Conservation (phyloP, 1,140 invertebrate genomes). For the Hyphantria cunea region DNA sequence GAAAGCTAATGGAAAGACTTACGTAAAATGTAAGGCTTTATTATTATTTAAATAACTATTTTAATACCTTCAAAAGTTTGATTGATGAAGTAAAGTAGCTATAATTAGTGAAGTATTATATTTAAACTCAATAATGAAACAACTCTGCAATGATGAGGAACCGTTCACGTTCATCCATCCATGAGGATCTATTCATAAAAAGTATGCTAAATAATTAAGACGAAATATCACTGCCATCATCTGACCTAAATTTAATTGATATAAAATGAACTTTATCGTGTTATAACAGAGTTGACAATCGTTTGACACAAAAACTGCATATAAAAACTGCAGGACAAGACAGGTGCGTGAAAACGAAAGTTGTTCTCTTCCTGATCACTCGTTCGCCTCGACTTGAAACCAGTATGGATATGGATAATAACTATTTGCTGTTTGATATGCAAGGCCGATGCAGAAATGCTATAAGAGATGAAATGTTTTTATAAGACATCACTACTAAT, state of each 20-base stretch:
- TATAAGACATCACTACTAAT: not conserved
- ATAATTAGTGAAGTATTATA: not conserved
- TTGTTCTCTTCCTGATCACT: conserved; percentile 78
- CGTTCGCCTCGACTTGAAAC: conserved; percentile 57
- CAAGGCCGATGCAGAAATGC: conserved; percentile 52
- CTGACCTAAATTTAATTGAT: not conserved
- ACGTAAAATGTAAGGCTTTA: conserved; percentile 46
- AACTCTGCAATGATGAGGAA: not conserved
- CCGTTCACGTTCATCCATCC: too few relatives aligned
- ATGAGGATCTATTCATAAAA: conserved; percentile 2
- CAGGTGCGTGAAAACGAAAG: conserved; percentile 80
- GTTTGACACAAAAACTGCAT: conserved; percentile 36
- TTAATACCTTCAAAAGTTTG: conserved; percentile 12
- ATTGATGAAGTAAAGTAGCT: not conserved
- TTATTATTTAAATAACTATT: conserved; percentile 23
- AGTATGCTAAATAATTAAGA: not conserved
- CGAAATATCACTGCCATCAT: conserved; percentile 22
- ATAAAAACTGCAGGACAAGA: conserved; percentile 63
- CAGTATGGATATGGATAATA: conserved; percentile 45
- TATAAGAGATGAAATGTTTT: conserved; percentile 11
- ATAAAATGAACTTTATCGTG: conserved; percentile 37
- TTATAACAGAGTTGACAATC: conserved; percentile 42
- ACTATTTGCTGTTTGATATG: conserved; percentile 48
- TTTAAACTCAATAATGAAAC: not conserved
- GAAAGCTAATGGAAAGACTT: conserved; percentile 50